Conservation (phyloP, 2,113 vertebrate genomes). For the Pelodiscus sinensis region DNA sequence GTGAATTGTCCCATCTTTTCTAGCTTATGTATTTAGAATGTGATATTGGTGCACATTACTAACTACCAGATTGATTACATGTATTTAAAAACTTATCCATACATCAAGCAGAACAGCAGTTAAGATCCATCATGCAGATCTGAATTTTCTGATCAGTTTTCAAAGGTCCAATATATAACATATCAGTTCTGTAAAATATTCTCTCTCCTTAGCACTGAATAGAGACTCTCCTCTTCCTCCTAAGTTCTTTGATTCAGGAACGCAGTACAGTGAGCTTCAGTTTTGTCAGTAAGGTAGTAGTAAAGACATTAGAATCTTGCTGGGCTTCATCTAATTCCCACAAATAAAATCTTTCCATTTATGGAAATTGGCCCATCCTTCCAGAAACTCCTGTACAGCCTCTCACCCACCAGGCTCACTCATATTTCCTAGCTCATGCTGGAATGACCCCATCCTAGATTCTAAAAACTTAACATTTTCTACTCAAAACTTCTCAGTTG, state of each 20-base stretch:
- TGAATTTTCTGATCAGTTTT: neutral
- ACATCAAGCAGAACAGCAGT: neutral
- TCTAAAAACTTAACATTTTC: neutral
- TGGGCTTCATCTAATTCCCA: neutral
- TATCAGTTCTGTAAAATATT: neutral
- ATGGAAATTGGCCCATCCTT: neutral
- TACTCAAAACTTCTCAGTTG: neutral
- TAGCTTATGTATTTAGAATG: neutral
- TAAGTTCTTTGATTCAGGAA: neutral
- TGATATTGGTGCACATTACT: neutral
- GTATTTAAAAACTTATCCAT: neutral
- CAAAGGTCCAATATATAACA: neutral
- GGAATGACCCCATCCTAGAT: neutral
- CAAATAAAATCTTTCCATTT: neutral
- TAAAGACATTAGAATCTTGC: neutral
- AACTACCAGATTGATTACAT: neutral
- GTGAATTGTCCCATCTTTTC: neutral
- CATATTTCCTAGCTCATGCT: neutral
- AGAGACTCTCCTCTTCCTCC: neutral
- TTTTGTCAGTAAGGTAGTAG: rapidly evolving
- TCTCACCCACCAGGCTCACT: neutral
- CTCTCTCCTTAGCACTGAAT: neutral
- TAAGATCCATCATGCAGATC: neutral
- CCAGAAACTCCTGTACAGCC: neutral
- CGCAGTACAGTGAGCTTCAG: neutral